Evolutionary conservation across 92 coral and sea anemone genomes (phyloP).

Genomic region (Phenganax marumi): DNA sequence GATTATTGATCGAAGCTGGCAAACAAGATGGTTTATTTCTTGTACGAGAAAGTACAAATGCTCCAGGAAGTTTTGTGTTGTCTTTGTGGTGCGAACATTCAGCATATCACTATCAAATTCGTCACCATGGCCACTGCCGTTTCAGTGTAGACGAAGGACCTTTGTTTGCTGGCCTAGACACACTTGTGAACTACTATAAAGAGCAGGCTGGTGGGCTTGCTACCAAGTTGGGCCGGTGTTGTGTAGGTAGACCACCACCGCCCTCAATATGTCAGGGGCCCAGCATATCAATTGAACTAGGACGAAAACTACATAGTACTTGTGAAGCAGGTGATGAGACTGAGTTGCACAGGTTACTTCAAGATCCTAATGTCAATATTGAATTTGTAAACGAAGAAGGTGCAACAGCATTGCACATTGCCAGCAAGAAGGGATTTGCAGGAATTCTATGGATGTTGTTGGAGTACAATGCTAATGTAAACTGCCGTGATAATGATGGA

Average conservation of each 20-base stretch:
- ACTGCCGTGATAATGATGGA: constrained; percentile 76
- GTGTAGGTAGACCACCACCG: constrained; percentile 89
- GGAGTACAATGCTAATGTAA: constrained; percentile 81
- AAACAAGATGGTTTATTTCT: constrained; percentile 89
- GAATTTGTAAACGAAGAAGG: constrained; percentile 84
- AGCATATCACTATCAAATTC: constrained; percentile 93
- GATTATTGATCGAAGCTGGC: constrained; percentile 72
- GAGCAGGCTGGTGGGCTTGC: constrained; percentile 91
- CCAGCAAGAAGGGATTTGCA: constrained; percentile 66
- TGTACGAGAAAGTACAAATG: constrained; percentile 82
- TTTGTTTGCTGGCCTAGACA: constrained; percentile 79
- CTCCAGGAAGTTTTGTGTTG: constrained; percentile 82
- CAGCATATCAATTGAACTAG: constrained; percentile 57
- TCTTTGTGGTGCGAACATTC: constrained; percentile 86
- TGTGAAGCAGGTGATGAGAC: constrained; percentile 73
- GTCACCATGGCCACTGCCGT: constrained; percentile 78
- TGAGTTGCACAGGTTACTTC: constrained; percentile 67
- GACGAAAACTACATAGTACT: constrained; percentile 66
- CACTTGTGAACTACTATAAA: constrained; percentile 79
- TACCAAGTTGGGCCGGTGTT: constrained; percentile 65
- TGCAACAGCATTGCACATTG: constrained; percentile 76
- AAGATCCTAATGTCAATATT: constrained; percentile 68
- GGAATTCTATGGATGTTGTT: constrained; percentile 69
- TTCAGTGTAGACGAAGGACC: constrained; percentile 97
- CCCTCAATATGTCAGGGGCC: constrained; percentile 75